Conservation (phyloP, 2,797 vertebrate species). For the Dryobates pubescens region DNA sequence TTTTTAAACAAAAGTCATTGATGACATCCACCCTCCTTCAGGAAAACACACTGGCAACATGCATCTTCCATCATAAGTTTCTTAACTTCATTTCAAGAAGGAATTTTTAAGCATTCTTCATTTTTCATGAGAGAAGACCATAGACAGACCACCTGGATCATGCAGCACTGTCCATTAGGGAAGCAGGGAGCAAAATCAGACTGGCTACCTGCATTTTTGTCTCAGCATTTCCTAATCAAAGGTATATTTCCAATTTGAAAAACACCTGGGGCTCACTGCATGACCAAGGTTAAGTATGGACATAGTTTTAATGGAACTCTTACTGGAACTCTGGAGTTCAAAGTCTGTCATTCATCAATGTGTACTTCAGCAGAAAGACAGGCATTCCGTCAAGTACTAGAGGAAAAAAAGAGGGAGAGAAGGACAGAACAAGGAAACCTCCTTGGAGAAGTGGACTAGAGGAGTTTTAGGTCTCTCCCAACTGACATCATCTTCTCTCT, state of each 20-base stretch:
- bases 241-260: neutral
- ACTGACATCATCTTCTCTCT: neutral
- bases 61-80: accelerated
- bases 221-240: neutral
- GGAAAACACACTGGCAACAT: neutral
- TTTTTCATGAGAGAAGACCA: too few relatives aligned
- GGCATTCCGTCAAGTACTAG: neutral
- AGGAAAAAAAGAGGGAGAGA: neutral
- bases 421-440: neutral
- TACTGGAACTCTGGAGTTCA: neutral
- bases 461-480: neutral
- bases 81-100: neutral
- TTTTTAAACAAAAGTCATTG: neutral
- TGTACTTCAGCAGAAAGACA: neutral
- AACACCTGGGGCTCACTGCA: neutral
- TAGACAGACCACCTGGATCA: neutral
- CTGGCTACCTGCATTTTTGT: neutral
- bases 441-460: too few relatives aligned
- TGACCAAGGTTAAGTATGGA: too few relatives aligned
- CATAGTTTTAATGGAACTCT: neutral
- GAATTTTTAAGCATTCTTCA: too few relatives aligned
- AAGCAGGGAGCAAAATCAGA: neutral
- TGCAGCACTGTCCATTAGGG: neutral
- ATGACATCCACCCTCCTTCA: neutral
- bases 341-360: neutral